Evolutionary conservation across 2,797 vertebrate species (phyloP).

Genomic region (Trematomus bernacchii): DNA sequence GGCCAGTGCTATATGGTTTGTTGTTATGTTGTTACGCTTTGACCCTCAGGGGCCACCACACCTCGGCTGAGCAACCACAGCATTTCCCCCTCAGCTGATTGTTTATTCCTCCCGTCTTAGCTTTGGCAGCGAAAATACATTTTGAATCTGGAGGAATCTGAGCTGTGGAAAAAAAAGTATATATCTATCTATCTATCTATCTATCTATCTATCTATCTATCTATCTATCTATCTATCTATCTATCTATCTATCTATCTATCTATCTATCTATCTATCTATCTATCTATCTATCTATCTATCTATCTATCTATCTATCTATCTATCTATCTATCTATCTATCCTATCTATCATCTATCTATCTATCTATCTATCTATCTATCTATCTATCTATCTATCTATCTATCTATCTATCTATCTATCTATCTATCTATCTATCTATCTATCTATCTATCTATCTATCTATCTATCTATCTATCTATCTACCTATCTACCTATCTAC

Average conservation of each 20-base stretch:
- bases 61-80: constrained; percentile 52
- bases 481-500: not conserved
- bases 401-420: too few relatives aligned
- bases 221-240: constrained; percentile 45
- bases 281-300: constrained; percentile 25
- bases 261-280: constrained; percentile 30
- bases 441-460: constrained; percentile 1
- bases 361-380: too few relatives aligned
- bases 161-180: not conserved
- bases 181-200: constrained; percentile 34
- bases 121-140: constrained; percentile 27
- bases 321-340: constrained; percentile 10
- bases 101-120: constrained; percentile 33
- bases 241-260: constrained; percentile 40
- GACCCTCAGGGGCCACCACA: constrained; percentile 58
- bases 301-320: constrained; percentile 18
- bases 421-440: not conserved
- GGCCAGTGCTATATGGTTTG: constrained; percentile 62
- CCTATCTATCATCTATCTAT: not conserved
- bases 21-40: constrained; percentile 56
- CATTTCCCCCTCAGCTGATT: constrained; percentile 36
- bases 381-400: too few relatives aligned
- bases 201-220: constrained; percentile 54
- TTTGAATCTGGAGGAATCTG: constrained; percentile 37
- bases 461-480: not conserved